phyloP scores from a whole-genome alignment of 2,113 vertebrate species.

The Antennarius striatus region DNA sequence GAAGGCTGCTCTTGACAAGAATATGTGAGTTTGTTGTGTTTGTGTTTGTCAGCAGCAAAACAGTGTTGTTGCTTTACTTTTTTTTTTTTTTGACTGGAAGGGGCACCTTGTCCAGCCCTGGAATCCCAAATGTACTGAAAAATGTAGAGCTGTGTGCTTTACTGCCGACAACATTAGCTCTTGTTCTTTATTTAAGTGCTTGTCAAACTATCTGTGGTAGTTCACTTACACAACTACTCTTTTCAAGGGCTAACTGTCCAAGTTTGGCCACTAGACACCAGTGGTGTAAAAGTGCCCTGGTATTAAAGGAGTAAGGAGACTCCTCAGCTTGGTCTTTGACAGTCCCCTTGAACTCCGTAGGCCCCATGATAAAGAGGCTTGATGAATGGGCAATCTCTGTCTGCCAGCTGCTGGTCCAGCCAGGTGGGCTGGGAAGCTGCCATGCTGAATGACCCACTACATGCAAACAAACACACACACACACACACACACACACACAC shows the following conservation, averaged over 20 bases:
- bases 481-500: constrained; percentile 13
- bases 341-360: constrained; percentile 73
- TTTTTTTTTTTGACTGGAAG: constrained; percentile 31
- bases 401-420: constrained; percentile 69
- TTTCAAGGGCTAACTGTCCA: constrained; percentile 48
- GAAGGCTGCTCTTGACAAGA: constrained; percentile 65
- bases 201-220: constrained; percentile 47
- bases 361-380: constrained; percentile 76
- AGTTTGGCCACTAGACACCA: constrained; percentile 54
- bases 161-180: constrained; percentile 55
- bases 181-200: constrained; percentile 60
- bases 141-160: constrained; percentile 25
- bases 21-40: constrained; percentile 40
- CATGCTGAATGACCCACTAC: constrained; percentile 54
- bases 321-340: constrained; percentile 71
- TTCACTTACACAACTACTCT: constrained; percentile 34
- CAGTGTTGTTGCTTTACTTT: constrained; percentile 4
- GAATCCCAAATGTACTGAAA: constrained; percentile 46
- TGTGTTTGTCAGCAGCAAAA: constrained; percentile 62
- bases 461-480: constrained; percentile 35
- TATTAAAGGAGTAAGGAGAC: constrained; percentile 58
- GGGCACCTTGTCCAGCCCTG: constrained; percentile 42
- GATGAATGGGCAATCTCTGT: constrained; percentile 77
- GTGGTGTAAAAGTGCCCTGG: constrained; percentile 32
- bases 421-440: constrained; percentile 53